Base-by-base conservation (phyloP, 2,113 vertebrate species). In the Pantherophis guttatus region DNA sequence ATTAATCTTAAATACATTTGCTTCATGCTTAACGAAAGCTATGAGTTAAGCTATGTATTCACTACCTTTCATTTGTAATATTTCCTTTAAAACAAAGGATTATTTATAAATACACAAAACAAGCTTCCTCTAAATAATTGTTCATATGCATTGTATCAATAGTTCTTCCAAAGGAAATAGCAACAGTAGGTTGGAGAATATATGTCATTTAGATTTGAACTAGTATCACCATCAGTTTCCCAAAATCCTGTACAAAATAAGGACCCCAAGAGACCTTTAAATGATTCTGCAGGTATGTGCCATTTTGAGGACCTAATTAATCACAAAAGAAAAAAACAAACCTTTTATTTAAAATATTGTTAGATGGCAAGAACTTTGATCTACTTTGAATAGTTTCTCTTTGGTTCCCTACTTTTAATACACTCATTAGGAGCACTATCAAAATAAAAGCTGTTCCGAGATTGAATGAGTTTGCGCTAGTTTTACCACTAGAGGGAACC, bases 401-500 rank as follows among this genome's bases (percentile, higher is more conserved):
- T 81, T 81, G 70, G 70, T 39, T 90, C 17, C 26, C 48, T n/a
- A 52, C 26, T 48, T 65, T 62, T 44, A 3, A 24, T 57, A 57
- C 3, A 2, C 17, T 57, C 33, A 44, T 33, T 57, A 57, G 29
- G 53, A 9, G 29, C 85, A 33, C 19, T n/a, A 29, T 26, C 33
- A 75, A 55, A 44, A 3, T 21, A 54, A 75, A 24, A 29, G 9
- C 12, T 44, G 24, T 44, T 44, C 2, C 5, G 53, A 55, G 13
- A 58, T 86, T 5, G 5, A 54, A 65, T 3, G 1, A 6, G 54
- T 33, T 50, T 57, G n/a, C 48, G 39, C n/a, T 50, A 58, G 3
- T 9, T 86, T 44, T 86, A 44, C 55, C 92, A 90, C 70, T 62
- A 86, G 92, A 93, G 92, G 88, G 92, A 90, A 57, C 55, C 81